Conservation (phyloP, 1,140 invertebrate species). For the Leptopilina boulardi region DNA sequence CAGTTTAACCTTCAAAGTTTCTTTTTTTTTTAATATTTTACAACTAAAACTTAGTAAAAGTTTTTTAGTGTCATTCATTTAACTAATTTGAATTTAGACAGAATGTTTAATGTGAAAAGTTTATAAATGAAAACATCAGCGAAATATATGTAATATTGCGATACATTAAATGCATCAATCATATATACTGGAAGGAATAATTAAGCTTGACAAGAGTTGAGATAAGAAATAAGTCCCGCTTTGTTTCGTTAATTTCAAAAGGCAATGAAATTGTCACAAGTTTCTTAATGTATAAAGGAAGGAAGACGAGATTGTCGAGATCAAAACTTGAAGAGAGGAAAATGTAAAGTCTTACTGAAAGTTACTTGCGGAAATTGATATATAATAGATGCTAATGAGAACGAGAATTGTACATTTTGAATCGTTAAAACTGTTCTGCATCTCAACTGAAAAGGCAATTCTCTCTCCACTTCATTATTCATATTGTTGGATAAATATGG, state of each 20-base stretch:
- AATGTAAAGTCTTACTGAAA: slow-evolving; percentile 36
- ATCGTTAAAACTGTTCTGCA: slow-evolving; percentile 6
- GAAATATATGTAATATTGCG: too few relatives aligned
- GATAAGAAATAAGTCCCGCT: neutral
- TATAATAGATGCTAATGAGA: slow-evolving; percentile 48
- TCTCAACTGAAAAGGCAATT: slow-evolving; percentile 7
- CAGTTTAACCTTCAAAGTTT: too few relatives aligned
- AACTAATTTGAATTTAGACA: too few relatives aligned
- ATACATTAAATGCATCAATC: neutral
- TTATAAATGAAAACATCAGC: too few relatives aligned
- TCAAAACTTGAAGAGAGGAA: slow-evolving; percentile 24
- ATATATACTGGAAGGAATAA: neutral
- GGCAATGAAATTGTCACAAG: slow-evolving; percentile 37
- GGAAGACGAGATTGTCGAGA: slow-evolving; percentile 14
- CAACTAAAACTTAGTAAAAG: too few relatives aligned
- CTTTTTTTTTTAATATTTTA: too few relatives aligned
- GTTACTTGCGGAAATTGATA: slow-evolving; percentile 49
- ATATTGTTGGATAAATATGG: slow-evolving; percentile 2
- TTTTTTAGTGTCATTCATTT: too few relatives aligned
- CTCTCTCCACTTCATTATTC: slow-evolving; percentile 9
- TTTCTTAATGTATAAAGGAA: slow-evolving; percentile 34
- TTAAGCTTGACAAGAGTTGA: neutral
- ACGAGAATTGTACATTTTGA: slow-evolving; percentile 38
- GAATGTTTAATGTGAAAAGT: too few relatives aligned
- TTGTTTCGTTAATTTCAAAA: neutral